Evolutionary conservation across 2,113 vertebrate genomes (phyloP), one percentile per base, ranked within the genome.

Genomic region (Meles meles): DNA sequence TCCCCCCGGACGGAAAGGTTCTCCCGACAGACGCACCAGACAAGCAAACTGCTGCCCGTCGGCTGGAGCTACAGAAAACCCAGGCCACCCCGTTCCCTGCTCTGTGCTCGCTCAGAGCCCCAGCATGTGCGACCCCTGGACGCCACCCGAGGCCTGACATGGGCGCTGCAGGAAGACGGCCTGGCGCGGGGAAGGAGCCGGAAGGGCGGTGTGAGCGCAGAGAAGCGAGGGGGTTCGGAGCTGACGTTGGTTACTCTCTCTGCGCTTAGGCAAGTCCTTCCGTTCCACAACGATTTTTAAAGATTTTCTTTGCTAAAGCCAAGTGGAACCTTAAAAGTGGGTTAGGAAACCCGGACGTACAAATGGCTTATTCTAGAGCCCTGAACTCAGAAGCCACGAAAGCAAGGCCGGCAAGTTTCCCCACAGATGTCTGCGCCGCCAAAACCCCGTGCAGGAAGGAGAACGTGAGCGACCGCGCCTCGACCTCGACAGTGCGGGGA

Each of bases 61-160:
- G 0, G 7, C 5, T 2, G 7, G 52, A 71, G 6, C 1, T 1
- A 0, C 23, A 20, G 21, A 6, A 1, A 37, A 29, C 9, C 23
- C 49, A 5, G 27, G 74, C 59, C 34, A 47, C 7, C 0, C 49
- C 20, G 47, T 3, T 74, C 21, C 42, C 2, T 37, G 39, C 27
- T 44, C 65, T 25, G 17, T 5, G 25, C 7, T 5, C 21, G 7
- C 37, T 15, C 55, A 37, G 20, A 4, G 55, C 31, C 77, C 49
- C 14, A 13, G 34, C 23, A 2, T 11, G 29, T 11, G 88, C 18
- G 8, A 11, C 52, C 86, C 27, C 27, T n/a, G 87, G 55, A 34
- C 52, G 3, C 31, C 2, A 7, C 31, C 52, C 21, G 1, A 25
- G 39, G 5, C n/a, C 69, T 12, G 20, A 23, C 69, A 6, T 20